Evolutionary conservation across 2,113 vertebrate genomes (phyloP), one percentile per base, ranked within the genome.

Genomic region (Oncorhynchus kisutch): DNA sequence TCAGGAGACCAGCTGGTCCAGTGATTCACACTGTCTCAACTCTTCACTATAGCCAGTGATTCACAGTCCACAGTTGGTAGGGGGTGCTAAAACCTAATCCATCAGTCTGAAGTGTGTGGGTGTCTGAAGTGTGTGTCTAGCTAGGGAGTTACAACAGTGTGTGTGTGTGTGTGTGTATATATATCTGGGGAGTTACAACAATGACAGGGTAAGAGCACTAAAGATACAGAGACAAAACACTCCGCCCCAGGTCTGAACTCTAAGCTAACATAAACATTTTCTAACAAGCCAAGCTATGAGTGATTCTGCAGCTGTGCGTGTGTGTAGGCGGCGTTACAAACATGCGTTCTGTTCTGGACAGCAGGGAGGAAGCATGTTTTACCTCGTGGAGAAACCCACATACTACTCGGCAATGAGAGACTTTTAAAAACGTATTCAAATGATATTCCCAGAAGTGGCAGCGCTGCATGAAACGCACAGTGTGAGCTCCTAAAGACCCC

Each of bases 11-110:
- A 45, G 2, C 39, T 45, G 39, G 39, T 45, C 8, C 2, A 45
- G 39, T 45, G 39, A 45, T 45, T 45, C 39, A 45, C 39, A 45
- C 34, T 34, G 1, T 6, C 34, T 34, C 39, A 45, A 45, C 39
- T 45, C 39, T 11, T 11, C 39, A 45, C 39, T 45, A 2, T 45
- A 45, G 39, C 16, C 51, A 54, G 51, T 18, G 51, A 54, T 54
- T 54, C 51, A 54, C 51, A 54, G 13, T 54, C 12, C 16, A 54
- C 51, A 54, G 51, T 18, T 88, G 88, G 82, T 86, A 86, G 87
- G 82, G 85, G 85, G 82, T 77, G 89, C 86, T 90, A 77, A 82
- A 88, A 62, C 66, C 82, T 83, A 85, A 90, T 89, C 81, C 84
- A 86, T 86, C 82, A 87, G 73, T 57, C 70, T 24, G 31, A 31